A percentile compares a stretch with the other conserved stretches of the same genome.
phyloP scores from a whole-genome alignment of 2,113 vertebrate genomes.

The Galemys pyrenaicus region DNA sequence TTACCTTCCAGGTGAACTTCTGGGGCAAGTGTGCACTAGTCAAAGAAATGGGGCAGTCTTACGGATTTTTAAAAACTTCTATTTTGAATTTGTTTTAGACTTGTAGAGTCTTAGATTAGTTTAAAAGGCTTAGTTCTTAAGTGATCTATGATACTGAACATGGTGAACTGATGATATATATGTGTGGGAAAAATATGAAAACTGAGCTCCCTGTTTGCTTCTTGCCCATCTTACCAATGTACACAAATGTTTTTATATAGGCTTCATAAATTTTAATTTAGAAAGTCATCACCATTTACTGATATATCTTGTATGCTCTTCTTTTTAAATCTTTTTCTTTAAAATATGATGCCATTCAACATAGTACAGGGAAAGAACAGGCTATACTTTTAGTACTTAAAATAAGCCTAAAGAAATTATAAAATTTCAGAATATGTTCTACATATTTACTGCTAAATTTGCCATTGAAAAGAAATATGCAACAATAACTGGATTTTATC shows the following conservation, averaged over 20 bases:
- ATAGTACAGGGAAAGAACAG: neutral
- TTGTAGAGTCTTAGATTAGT: neutral
- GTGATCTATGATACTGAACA: neutral
- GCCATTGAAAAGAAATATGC: neutral
- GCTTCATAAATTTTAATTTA: neutral
- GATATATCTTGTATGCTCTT: neutral
- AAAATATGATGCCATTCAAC: neutral
- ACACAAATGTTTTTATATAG: neutral
- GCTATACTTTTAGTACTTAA: neutral
- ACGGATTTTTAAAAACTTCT: neutral
- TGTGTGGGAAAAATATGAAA: neutral
- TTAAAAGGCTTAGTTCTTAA: neutral
- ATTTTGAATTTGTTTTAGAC: slow-evolving; percentile 19
- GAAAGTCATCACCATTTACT: neutral
- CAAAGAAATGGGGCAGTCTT: neutral
- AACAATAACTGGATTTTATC: slow-evolving; percentile 10
- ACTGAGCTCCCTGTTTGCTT: neutral
- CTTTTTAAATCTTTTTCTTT: neutral
- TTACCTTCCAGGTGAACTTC: neutral
- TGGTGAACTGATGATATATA: neutral
- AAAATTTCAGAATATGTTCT: neutral
- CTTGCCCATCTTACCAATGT: neutral
- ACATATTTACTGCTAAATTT: slow-evolving; percentile 6
- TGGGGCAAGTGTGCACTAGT: neutral
- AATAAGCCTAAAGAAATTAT: neutral